Evolutionary conservation across 2,113 vertebrate species (phyloP).

Genomic region (Bettongia penicillata): DNA sequence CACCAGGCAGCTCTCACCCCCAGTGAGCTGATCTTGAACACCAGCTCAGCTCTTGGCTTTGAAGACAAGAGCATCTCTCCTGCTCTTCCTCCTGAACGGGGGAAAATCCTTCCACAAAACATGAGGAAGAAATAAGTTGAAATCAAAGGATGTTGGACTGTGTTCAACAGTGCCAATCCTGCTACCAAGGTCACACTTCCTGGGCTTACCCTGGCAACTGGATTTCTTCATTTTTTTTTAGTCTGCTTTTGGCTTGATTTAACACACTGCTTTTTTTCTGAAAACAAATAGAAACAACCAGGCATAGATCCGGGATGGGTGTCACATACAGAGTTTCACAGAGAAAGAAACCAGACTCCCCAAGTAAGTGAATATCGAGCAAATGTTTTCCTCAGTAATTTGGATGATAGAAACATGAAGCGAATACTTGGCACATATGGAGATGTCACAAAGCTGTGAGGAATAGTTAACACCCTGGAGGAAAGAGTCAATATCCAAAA

Average conservation of each 20-base stretch:
- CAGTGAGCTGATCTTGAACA: constrained; percentile 41
- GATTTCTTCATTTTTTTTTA: not conserved
- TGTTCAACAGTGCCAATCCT: not conserved
- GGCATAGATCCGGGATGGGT: not conserved
- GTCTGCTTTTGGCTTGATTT: not conserved
- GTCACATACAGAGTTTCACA: not conserved
- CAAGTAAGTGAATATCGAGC: not conserved
- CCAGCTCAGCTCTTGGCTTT: constrained; percentile 30
- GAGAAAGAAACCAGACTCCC: not conserved
- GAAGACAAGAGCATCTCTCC: constrained; percentile 39
- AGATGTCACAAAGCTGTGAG: not conserved
- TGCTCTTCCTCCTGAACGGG: not conserved
- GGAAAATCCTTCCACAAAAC: constrained; percentile 18
- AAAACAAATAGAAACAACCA: not conserved
- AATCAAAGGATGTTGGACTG: not conserved
- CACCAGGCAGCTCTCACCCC: not conserved
- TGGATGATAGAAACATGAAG: not conserved
- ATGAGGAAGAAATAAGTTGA: constrained; percentile 8
- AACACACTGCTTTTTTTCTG: not conserved
- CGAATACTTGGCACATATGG: not conserved
- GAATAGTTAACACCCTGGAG: not conserved
- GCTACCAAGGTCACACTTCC: not conserved
- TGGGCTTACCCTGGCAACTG: not conserved
- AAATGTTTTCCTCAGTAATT: not conserved
- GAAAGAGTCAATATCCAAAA: not conserved